Evolutionary conservation across 2,888 invertebrate genomes (phyloP).

Genomic region (Heliconius hortense): DNA sequence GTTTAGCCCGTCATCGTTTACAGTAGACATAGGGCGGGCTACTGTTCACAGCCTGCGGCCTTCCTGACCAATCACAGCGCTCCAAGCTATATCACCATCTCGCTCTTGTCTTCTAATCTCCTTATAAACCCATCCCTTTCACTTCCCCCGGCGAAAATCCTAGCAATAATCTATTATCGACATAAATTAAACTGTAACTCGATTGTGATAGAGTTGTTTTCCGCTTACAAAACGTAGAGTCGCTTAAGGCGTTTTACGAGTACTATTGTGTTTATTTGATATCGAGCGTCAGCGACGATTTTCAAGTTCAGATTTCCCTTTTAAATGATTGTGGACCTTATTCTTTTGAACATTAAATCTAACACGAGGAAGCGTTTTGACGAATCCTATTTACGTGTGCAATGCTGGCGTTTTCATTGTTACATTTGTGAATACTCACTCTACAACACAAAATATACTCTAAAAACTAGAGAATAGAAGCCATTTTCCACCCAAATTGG

Average conservation of each 20-base stretch:
- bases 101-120: conserved; percentile 53
- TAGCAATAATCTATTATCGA: conserved; percentile 58
- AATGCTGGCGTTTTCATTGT: conserved; percentile 81
- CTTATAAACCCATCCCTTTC: conserved; percentile 66
- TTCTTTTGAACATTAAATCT: conserved; percentile 61
- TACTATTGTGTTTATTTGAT: conserved; percentile 76
- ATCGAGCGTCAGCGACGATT: conserved; percentile 82
- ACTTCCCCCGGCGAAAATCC: conserved; percentile 79
- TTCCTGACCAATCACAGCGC: conserved; percentile 83
- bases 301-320: conserved; percentile 80
- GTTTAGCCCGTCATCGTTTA: conserved; percentile 67
- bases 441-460: conserved; percentile 44
- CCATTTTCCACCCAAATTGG: conserved; percentile 42
- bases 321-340: conserved; percentile 73
- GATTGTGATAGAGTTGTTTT: conserved; percentile 53
- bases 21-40: conserved; percentile 83
- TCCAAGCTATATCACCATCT: conserved; percentile 76
- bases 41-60: conserved; percentile 82
- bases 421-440: conserved; percentile 63
- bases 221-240: conserved; percentile 47
- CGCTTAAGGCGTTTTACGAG: conserved; percentile 66
- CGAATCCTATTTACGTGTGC: conserved; percentile 79
- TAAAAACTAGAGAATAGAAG: conserved; percentile 42
- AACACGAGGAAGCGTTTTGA: conserved; percentile 58
- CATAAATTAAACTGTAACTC: conserved; percentile 55